Percentiles rank a stretch among this genome's conserved stretches.
Evolutionary conservation across 2,888 invertebrate species (phyloP).

Genomic region (Lycaena phlaeas): DNA sequence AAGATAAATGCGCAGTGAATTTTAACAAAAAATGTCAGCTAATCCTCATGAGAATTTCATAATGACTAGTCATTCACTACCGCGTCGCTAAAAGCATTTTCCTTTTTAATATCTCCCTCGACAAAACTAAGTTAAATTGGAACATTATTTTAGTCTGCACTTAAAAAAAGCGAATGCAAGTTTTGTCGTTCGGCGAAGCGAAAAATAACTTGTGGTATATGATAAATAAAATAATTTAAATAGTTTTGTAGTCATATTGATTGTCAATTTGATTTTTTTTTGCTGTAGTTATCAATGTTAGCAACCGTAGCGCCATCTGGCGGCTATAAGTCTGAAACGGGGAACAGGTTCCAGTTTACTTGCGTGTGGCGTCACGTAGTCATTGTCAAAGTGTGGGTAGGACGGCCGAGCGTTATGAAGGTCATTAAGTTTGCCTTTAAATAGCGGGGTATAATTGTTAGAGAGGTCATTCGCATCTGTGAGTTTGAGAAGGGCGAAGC

Average conservation of each 20-base stretch:
- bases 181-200: background rate
- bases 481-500: no score
- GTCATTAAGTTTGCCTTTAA: no score
- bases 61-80: conserved; percentile 18
- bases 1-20: conserved; percentile 5
- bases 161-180: conserved; percentile 5
- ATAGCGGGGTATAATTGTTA: no score
- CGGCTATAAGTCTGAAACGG: no score
- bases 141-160: conserved; percentile 16
- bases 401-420: no score
- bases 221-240: background rate
- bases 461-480: no score
- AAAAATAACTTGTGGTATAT: background rate
- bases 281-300: no score
- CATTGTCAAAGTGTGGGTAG: no score
- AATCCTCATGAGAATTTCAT: conserved; percentile 7
- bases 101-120: conserved; percentile 19
- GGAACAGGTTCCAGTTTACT: no score
- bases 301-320: no score
- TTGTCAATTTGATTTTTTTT: no score
- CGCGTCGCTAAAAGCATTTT: conserved; percentile 20
- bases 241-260: background rate
- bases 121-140: conserved; percentile 18
- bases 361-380: no score
- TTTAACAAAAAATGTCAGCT: conserved; percentile 5